phyloP scores from a whole-genome alignment of 1,140 invertebrate genomes.

The Saxidomus purpurata region DNA sequence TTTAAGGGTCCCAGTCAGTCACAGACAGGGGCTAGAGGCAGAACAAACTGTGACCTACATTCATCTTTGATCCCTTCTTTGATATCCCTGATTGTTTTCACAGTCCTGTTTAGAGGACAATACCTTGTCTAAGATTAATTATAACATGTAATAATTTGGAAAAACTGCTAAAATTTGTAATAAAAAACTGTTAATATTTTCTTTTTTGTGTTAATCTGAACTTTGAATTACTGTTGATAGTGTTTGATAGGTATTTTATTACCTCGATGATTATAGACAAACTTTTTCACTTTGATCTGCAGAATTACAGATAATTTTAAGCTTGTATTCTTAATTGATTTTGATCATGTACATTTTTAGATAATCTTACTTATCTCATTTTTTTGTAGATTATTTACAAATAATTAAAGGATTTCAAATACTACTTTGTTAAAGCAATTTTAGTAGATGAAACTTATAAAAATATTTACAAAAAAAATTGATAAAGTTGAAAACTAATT shows the following conservation, averaged over 20 bases:
- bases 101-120: background rate
- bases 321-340: background rate
- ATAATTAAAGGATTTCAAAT: no score
- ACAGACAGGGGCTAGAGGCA: background rate
- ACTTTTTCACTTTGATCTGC: conserved; percentile 19
- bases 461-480: no score
- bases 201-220: background rate
- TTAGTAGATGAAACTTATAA: no score
- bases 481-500: no score
- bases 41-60: conserved; percentile 33
- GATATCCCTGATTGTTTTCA: conserved; percentile 20
- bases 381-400: no score
- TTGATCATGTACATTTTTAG: no score
- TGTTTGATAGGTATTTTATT: background rate
- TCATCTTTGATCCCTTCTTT: conserved; percentile 12
- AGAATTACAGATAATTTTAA: background rate
- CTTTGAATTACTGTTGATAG: conserved; percentile 10
- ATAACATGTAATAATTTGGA: background rate
- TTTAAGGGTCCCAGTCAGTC: background rate
- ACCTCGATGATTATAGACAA: conserved; percentile 1
- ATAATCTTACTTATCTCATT: no score
- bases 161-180: conserved; percentile 26
- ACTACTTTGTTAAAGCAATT: no score
- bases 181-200: conserved; percentile 16
- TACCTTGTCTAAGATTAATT: background rate